Base-by-base conservation (phyloP, 2,888 invertebrate genomes). In the Diarsia mendica region DNA sequence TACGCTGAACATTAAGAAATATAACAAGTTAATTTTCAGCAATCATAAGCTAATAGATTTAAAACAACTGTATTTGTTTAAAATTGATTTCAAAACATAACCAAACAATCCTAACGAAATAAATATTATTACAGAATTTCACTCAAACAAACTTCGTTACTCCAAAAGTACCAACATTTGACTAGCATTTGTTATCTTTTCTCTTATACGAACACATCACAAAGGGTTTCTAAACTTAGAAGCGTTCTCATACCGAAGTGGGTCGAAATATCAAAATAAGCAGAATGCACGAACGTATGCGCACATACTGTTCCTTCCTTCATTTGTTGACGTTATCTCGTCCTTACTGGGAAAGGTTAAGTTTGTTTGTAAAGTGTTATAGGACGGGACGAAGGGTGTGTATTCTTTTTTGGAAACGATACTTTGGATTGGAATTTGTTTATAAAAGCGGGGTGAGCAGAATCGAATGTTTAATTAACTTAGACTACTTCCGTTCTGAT, bases 221-320 rank as follows among this genome's bases (percentile, higher is more conserved):
- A 77, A 76, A 69, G 74, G 67, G 65, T 63, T 72, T 70, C 83
- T 72, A 60, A 81, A 84, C 70, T 81, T 75, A 76, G 69, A 44
- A 77, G 20, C 79, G 79, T 85, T 82, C 85, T 77, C 79, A 77
- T 76, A 80, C 68, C 67, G 44, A 79, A 83, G 49, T 80, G 80
- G 85, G 84, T 65, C 44, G 82, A 71, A 55, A 69, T 85, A 87
- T 84, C 79, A 87, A 87, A 87, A 87, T 80, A 87, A 87, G 85
- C 87, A 79, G 44, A 67, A 33, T 65, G 55, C 78, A 67, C 53
- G 68, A 48, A 63, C 84, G 87, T 74, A 75, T 84, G 87, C 84
- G 85, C 68, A 72, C 87, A 87, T 69, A 70, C 82, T 65, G 76
- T 23, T 77, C 48, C 61, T 23, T 77, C 48, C 61, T 70, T 77